These are phyloP conservation scores for Zosterops borbonicus DNA, from an alignment of 2,113 vertebrate species.

Conservation along the genomic window DNA sequence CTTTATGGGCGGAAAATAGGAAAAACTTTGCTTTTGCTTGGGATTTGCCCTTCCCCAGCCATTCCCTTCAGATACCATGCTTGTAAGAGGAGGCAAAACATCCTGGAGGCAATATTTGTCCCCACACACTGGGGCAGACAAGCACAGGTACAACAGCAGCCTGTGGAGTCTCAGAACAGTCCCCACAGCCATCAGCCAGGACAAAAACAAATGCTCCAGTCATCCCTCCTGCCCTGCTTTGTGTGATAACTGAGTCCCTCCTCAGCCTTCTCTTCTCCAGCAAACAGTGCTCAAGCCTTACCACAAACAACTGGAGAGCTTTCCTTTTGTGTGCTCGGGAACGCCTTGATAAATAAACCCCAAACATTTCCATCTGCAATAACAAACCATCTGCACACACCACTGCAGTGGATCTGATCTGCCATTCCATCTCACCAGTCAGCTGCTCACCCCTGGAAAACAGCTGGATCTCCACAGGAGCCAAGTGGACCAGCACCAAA, in stretches of 20 bases:
- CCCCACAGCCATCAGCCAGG: not conserved
- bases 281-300: not conserved
- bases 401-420: not conserved
- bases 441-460: not conserved
- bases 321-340: not conserved
- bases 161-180: not conserved
- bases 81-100: not conserved
- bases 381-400: not conserved
- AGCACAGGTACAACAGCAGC: not conserved
- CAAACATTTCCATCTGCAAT: not conserved
- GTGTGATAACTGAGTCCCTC: not conserved
- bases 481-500: not conserved
- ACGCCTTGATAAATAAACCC: not conserved
- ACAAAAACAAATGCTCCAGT: not conserved
- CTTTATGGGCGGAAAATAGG: not conserved
- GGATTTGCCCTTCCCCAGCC: not conserved
- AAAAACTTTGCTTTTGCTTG: not conserved
- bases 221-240: not conserved
- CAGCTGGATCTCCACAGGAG: not conserved
- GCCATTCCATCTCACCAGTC: not conserved
- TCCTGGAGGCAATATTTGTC: not conserved
- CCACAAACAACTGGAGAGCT: not conserved
- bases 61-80: rapidly evolving
- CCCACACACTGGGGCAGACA: rapidly evolving
- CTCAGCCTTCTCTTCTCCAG: not conserved